These are phyloP conservation scores for Periophthalmus modestus DNA, from an alignment of 2,113 vertebrate species.

Conservation along the genomic window DNA sequence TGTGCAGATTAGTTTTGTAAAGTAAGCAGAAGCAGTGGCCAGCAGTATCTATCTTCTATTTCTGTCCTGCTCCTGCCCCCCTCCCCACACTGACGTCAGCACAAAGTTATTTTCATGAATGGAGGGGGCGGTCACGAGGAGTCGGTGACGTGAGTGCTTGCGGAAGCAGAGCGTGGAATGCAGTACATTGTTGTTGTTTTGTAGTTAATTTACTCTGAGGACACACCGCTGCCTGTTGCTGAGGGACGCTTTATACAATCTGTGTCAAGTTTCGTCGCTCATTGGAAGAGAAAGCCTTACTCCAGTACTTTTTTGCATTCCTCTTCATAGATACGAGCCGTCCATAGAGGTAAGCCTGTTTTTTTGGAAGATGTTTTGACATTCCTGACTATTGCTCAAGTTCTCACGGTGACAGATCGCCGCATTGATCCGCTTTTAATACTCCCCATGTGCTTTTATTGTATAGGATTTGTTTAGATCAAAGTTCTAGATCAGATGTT, in stretches of 20 bases:
- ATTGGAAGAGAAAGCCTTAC: slow-evolving; percentile 19
- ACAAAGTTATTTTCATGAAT: slow-evolving; percentile 86
- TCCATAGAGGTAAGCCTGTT: slow-evolving; percentile 71
- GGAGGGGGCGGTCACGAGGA: slow-evolving; percentile 85
- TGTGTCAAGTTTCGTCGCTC: slow-evolving; percentile 35
- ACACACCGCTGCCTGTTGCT: slow-evolving; percentile 54
- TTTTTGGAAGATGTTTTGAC: slow-evolving; percentile 57
- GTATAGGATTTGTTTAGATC: slow-evolving; percentile 3
- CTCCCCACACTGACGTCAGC: slow-evolving; percentile 79
- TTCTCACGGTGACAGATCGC: slow-evolving; percentile 56
- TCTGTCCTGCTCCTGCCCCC: slow-evolving; percentile 67
- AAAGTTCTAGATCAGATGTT: slow-evolving; percentile 26
- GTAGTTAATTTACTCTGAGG: slow-evolving; percentile 73
- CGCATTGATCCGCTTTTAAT: neutral
- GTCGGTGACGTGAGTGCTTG: slow-evolving; percentile 79
- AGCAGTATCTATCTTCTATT: slow-evolving; percentile 76
- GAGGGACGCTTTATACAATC: slow-evolving; percentile 41
- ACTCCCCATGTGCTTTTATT: neutral
- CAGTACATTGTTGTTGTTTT: slow-evolving; percentile 86
- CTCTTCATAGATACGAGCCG: slow-evolving; percentile 47
- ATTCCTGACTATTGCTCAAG: slow-evolving; percentile 54
- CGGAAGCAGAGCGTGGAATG: slow-evolving; percentile 84
- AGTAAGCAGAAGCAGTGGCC: slow-evolving; percentile 65
- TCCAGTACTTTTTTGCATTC: slow-evolving; percentile 43
- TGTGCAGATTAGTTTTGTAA: slow-evolving; percentile 55